Conservation (phyloP, 2,797 vertebrate species). For the Enoplosus armatus region DNA sequence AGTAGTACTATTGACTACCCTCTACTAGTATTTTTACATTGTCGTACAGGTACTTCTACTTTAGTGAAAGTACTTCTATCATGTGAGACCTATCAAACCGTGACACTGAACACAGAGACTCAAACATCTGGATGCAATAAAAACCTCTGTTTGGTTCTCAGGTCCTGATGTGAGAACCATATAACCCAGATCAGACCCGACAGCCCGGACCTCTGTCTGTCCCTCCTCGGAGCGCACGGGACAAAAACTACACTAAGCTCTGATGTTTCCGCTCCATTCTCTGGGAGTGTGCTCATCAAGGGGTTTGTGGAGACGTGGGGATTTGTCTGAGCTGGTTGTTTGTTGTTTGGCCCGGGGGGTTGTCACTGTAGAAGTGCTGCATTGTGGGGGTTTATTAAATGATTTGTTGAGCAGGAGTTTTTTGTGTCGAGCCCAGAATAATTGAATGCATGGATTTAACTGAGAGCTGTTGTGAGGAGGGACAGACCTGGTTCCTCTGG, state of each 20-base stretch:
- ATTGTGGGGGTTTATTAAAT: conserved; percentile 60
- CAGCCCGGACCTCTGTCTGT: too few relatives aligned
- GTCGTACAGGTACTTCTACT: too few relatives aligned
- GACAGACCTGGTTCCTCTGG: conserved; percentile 15
- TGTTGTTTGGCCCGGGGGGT: neutral
- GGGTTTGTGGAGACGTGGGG: conserved; percentile 31
- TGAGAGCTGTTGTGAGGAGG: conserved; percentile 28
- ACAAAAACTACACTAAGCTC: too few relatives aligned
- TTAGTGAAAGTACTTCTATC: too few relatives aligned
- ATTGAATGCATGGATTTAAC: conserved; percentile 62
- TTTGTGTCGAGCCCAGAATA: conserved; percentile 62
- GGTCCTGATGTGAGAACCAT: conserved; percentile 7
- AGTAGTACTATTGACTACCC: too few relatives aligned
- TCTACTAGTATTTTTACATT: too few relatives aligned
- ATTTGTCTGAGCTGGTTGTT: conserved; percentile 34
- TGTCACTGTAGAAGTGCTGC: conserved; percentile 35
- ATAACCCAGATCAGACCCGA: too few relatives aligned
- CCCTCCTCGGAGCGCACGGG: neutral
- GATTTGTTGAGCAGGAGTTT: conserved; percentile 54
- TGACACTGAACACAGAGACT: conserved; percentile 5
- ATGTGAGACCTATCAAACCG: conserved; percentile 9
- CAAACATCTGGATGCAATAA: conserved; percentile 51
- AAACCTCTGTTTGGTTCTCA: conserved; percentile 8
- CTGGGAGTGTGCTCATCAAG: too few relatives aligned
- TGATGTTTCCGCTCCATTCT: too few relatives aligned